Evolutionary conservation across 2,888 invertebrate genomes (phyloP).

Genomic region (Lasiommata megera): DNA sequence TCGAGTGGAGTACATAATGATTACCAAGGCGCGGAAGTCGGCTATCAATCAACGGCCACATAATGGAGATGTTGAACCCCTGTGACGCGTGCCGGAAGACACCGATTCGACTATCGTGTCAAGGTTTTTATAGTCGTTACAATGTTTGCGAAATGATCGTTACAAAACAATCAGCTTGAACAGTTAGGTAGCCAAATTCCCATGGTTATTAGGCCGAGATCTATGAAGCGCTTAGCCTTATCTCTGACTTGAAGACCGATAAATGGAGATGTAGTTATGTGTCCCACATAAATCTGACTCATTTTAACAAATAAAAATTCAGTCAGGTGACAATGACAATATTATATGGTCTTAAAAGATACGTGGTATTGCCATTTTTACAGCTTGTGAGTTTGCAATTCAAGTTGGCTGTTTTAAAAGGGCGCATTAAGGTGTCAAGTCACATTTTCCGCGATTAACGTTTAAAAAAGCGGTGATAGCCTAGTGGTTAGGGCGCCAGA

Average conservation of each 20-base stretch:
- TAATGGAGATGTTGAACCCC: slow-evolving; percentile 70
- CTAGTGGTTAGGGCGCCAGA: too few species aligned
- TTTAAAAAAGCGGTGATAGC: too few species aligned
- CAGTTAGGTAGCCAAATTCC: not conserved
- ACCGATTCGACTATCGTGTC: slow-evolving; percentile 43
- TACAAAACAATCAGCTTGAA: slow-evolving; percentile 10
- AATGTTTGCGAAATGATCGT: slow-evolving; percentile 17
- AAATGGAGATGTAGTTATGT: too few species aligned
- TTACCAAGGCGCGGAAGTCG: slow-evolving; percentile 58
- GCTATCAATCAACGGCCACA: slow-evolving; percentile 71
- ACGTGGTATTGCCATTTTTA: not conserved
- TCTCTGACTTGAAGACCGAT: too few species aligned
- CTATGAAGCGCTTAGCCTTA: too few species aligned
- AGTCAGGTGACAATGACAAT: too few species aligned
- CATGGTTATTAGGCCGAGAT: not conserved
- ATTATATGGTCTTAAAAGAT: not conserved
- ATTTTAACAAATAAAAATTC: too few species aligned
- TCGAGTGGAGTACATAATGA: slow-evolving; percentile 55
- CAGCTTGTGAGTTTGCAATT: too few species aligned
- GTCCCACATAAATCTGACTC: too few species aligned
- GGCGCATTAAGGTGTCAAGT: too few species aligned
- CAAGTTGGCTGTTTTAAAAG: too few species aligned
- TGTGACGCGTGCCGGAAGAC: slow-evolving; percentile 58
- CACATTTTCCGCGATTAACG: too few species aligned
- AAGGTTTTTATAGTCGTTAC: slow-evolving; percentile 29